Evolutionary conservation across 2,797 vertebrate species (phyloP).

Genomic region (Myioborus melanocephalus): DNA sequence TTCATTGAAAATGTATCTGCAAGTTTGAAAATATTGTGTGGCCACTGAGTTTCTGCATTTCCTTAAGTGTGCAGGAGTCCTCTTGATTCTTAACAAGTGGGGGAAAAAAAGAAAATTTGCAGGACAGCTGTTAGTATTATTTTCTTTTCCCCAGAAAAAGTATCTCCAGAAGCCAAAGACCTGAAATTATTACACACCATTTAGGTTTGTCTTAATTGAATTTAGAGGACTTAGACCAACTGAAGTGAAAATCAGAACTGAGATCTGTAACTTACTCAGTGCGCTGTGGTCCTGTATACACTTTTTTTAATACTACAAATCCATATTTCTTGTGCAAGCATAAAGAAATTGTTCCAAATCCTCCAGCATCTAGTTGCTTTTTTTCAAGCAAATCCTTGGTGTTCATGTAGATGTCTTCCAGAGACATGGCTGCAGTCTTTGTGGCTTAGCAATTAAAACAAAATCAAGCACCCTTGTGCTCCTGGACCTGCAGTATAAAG

Average conservation of each 20-base stretch:
- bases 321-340: conserved; percentile 87
- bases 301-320: conserved; percentile 88
- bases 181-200: background rate
- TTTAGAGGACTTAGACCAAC: background rate
- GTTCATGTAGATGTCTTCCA: conserved; percentile 82
- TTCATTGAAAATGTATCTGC: background rate
- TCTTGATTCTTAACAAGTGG: background rate
- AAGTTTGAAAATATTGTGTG: background rate
- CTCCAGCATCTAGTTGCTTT: conserved; percentile 84
- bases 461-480: background rate
- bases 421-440: conserved; percentile 75
- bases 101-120: background rate
- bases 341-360: conserved; percentile 89
- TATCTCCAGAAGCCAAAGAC: background rate
- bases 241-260: background rate
- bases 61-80: background rate
- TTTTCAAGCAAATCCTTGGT: conserved; percentile 81
- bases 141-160: background rate
- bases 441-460: background rate
- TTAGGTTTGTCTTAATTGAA: background rate
- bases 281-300: conserved; percentile 86
- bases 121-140: background rate
- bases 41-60: background rate
- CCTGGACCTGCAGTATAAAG: conserved; percentile 18
- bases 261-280: conserved; percentile 82